Conservation (phyloP, 2,888 invertebrate genomes). For the Troides oblongomaculatus region DNA sequence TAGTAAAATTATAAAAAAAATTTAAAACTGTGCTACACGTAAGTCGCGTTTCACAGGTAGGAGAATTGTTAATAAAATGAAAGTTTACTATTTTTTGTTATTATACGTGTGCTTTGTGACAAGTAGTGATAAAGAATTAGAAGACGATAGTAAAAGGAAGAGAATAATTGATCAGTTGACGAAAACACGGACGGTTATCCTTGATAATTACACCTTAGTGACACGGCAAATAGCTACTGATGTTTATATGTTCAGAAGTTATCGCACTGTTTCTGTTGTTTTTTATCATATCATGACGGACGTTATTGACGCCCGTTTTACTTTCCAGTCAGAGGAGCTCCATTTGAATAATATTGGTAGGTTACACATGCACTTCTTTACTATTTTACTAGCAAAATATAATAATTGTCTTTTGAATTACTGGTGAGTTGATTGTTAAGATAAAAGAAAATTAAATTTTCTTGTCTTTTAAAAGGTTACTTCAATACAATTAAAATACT, state of each 20-base stretch:
- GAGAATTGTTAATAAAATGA: slow-evolving; percentile 52
- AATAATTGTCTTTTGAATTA: neutral
- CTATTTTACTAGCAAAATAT: neutral
- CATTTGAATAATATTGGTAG: slow-evolving; percentile 75
- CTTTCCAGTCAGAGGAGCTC: slow-evolving; percentile 73
- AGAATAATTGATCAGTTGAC: slow-evolving; percentile 65
- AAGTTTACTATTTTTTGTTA: slow-evolving; percentile 56
- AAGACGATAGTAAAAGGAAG: slow-evolving; percentile 62
- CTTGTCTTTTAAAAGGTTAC: neutral
- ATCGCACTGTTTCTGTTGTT: slow-evolving; percentile 71
- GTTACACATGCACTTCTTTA: slow-evolving; percentile 36
- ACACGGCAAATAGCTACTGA: slow-evolving; percentile 70
- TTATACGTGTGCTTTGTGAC: slow-evolving; percentile 58
- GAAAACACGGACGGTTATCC: slow-evolving; percentile 62
- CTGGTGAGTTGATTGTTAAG: neutral
- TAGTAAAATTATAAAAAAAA: slow-evolving; percentile 25
- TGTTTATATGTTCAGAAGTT: slow-evolving; percentile 72
- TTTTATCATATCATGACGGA: slow-evolving; percentile 67
- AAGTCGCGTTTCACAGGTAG: slow-evolving; percentile 48
- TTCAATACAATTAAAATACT: too few relatives aligned
- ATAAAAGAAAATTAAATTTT: neutral
- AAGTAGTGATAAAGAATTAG: slow-evolving; percentile 60
- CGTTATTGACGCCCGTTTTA: slow-evolving; percentile 68
- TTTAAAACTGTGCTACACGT: slow-evolving; percentile 30
- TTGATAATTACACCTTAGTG: slow-evolving; percentile 68